Evolutionary conservation across 1,140 invertebrate genomes (phyloP).

Genomic region (Brachionus asplanchnoidis): DNA sequence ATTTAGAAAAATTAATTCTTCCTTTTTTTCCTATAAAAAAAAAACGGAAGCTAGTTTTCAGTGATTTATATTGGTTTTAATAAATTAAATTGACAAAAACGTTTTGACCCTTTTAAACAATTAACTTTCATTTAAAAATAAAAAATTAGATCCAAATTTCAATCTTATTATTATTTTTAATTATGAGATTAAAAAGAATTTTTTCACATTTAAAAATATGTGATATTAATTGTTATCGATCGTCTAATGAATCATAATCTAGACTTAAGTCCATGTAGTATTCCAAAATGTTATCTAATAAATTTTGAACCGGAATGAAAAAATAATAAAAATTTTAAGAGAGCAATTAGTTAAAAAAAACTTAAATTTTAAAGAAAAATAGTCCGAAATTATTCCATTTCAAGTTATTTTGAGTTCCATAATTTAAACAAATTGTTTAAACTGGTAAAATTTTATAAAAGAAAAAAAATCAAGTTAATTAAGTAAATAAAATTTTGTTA

Average conservation of each 20-base stretch:
- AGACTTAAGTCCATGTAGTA: not conserved
- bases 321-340: not conserved
- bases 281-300: not conserved
- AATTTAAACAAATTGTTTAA: not conserved
- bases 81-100: not conserved
- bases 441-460: conserved; percentile 8
- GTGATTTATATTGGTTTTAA: not conserved
- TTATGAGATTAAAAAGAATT: not conserved
- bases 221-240: not conserved
- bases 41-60: not conserved
- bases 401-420: not conserved
- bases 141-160: not conserved
- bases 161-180: not conserved
- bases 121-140: not conserved
- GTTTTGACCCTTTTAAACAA: not conserved
- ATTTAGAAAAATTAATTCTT: not conserved
- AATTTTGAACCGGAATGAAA: not conserved
- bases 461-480: conserved; percentile 24
- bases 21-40: not conserved
- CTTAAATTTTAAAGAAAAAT: not conserved
- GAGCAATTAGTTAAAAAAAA: not conserved
- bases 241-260: not conserved
- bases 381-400: not conserved
- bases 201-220: not conserved
- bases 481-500: conserved; percentile 12